Conservation (phyloP, 1,140 invertebrate genomes). For the Conus ventricosus region DNA sequence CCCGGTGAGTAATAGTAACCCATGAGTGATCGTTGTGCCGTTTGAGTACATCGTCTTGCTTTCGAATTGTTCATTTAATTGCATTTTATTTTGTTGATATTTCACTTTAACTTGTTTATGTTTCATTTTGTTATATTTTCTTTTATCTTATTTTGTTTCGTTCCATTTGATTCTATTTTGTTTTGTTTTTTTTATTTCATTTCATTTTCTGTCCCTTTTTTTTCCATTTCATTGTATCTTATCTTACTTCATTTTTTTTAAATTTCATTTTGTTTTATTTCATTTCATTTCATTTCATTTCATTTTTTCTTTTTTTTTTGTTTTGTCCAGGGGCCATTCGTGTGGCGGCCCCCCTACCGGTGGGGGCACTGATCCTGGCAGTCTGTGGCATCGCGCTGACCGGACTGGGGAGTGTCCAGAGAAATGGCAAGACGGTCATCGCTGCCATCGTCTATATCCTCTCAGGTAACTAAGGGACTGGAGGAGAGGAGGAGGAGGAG, state of each 20-base stretch:
- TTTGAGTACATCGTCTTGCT: no score
- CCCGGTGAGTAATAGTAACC: no score
- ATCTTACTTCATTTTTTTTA: no score
- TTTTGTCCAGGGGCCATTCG: conserved; percentile 49
- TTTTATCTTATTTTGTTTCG: background rate
- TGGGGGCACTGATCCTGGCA: conserved; percentile 50
- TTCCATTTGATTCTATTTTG: background rate
- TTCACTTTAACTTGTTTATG: no score
- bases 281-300: no score
- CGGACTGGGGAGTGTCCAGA: conserved; percentile 46
- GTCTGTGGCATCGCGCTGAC: conserved; percentile 45
- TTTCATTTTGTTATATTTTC: background rate
- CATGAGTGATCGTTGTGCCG: no score
- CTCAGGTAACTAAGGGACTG: conserved; percentile 38
- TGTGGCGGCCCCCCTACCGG: conserved; percentile 49
- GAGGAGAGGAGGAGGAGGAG: no score
- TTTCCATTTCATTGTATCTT: background rate
- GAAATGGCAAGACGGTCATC: conserved; percentile 51
- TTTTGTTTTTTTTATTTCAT: background rate
- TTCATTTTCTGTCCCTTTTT: background rate
- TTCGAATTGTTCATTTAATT: no score
- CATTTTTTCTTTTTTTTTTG: background rate
- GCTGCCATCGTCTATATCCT: conserved; percentile 59
- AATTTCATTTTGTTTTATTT: no score
- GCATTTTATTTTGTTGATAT: no score